phyloP scores from a whole-genome alignment of 2,797 vertebrate species.

The Sebastes wilsoni region DNA sequence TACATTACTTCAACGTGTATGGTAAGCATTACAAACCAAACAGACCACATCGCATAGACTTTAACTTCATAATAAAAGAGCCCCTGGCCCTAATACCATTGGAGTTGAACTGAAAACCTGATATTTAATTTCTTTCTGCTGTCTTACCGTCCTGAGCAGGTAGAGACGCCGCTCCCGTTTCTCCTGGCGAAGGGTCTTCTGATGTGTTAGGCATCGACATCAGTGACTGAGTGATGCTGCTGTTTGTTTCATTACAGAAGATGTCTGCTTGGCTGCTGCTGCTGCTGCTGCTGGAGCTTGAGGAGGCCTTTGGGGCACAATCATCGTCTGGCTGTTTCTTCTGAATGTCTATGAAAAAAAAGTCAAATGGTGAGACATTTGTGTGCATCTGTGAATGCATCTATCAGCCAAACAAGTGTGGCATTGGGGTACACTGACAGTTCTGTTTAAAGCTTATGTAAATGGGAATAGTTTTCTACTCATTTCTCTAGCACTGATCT shows the following conservation, averaged over 20 bases:
- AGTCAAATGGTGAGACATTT: constrained; percentile 5
- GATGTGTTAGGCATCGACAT: constrained; percentile 84
- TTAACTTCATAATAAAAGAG: neutral
- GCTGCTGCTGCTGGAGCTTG: constrained; percentile 85
- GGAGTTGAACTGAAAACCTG: too few relatives aligned
- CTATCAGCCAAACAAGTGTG: neutral
- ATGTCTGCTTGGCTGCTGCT: constrained; percentile 91
- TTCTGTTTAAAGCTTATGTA: neutral
- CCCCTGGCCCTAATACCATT: too few relatives aligned
- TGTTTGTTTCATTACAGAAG: constrained; percentile 92
- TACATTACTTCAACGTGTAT: neutral
- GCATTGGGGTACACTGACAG: neutral
- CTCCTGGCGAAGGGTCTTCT: constrained; percentile 88
- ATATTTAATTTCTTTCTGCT: neutral
- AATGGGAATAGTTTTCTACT: neutral
- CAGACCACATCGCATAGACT: neutral
- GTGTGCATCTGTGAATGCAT: neutral
- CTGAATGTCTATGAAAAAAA: constrained; percentile 87
- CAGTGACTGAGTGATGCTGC: constrained; percentile 91
- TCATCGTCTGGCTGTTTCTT: constrained; percentile 95
- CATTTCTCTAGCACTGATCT: neutral
- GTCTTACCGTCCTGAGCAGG: constrained; percentile 92
- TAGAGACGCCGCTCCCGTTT: constrained; percentile 85
- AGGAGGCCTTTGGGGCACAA: constrained; percentile 91
- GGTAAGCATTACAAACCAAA: neutral